Evolutionary conservation across 2,797 vertebrate species (phyloP).

Genomic region (Artibeus lituratus): DNA sequence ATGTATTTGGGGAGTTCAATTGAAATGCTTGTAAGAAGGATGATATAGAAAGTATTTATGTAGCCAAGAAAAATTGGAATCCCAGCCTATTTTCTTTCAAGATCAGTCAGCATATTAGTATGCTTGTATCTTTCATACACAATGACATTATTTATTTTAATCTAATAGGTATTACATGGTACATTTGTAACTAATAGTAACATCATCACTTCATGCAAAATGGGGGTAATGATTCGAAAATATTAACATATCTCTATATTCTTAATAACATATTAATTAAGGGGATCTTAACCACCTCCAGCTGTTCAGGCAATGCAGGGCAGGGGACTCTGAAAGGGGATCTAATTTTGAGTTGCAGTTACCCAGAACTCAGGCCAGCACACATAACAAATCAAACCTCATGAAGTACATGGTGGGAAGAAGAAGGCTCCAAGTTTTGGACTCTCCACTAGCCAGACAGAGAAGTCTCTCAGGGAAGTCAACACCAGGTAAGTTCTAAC

Average conservation of each 20-base stretch:
- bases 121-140: neutral
- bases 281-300: neutral
- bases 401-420: accelerated
- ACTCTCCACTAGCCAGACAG: neutral
- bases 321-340: neutral
- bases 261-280: neutral
- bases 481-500: neutral
- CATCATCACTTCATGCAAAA: neutral
- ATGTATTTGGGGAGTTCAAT: neutral
- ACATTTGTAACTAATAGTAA: neutral
- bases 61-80: neutral
- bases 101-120: neutral
- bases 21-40: neutral
- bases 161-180: neutral
- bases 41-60: neutral
- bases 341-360: neutral
- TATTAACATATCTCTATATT: neutral
- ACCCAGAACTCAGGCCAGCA: neutral
- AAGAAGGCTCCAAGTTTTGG: neutral
- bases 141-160: neutral
- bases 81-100: neutral
- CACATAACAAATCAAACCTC: neutral
- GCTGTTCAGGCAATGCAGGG: neutral
- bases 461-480: neutral
- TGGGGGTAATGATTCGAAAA: neutral